phyloP scores from a whole-genome alignment of 2,888 invertebrate species.

The Oligia strigilis region DNA sequence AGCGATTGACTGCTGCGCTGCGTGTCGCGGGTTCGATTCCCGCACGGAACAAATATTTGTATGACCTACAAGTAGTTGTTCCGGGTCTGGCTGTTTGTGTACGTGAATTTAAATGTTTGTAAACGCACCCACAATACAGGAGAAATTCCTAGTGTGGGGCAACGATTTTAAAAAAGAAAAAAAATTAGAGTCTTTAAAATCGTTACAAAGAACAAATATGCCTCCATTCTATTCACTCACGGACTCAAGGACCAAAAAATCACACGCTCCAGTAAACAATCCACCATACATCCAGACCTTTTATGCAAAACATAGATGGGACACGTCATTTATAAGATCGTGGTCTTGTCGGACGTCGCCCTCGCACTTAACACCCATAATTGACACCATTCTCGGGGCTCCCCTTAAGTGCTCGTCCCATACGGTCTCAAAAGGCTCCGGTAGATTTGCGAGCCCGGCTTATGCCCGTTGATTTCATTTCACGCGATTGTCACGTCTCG shows the following conservation, averaged over 20 bases:
- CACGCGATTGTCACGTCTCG: conserved; percentile 88
- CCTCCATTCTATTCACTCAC: neutral
- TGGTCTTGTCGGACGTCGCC: conserved; percentile 64
- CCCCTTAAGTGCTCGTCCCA: conserved; percentile 87
- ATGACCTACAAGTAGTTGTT: no score
- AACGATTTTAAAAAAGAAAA: no score
- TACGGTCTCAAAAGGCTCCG: conserved; percentile 82
- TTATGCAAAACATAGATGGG: conserved; percentile 71
- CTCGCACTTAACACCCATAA: conserved; percentile 88
- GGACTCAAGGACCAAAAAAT: conserved; percentile 25
- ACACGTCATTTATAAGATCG: conserved; percentile 64
- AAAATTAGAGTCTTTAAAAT: neutral
- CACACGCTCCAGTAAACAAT: conserved; percentile 48
- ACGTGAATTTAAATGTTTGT: no score
- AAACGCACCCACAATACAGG: no score
- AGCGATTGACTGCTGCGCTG: no score
- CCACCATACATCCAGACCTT: conserved; percentile 62
- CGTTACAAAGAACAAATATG: neutral
- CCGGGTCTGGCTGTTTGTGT: no score
- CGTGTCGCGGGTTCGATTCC: no score
- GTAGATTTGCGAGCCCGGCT: conserved; percentile 87
- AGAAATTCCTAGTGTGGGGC: no score
- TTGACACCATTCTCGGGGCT: conserved; percentile 87
- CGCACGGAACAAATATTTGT: no score
- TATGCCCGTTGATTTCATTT: conserved; percentile 89